Base-by-base conservation (phyloP, 2,113 vertebrate genomes). In the Eulemur macaco region DNA sequence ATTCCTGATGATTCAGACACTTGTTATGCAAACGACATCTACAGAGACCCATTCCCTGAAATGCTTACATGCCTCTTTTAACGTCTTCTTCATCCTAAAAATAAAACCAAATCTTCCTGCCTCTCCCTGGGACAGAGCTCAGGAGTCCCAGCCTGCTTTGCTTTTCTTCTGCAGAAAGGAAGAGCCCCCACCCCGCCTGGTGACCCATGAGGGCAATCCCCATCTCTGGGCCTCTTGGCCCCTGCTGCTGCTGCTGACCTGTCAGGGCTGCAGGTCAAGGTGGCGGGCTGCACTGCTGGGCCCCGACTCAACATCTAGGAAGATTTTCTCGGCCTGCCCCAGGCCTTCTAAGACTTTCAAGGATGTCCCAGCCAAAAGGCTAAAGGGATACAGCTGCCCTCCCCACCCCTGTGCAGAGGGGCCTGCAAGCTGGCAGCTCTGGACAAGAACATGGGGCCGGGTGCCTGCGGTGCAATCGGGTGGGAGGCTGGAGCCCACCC, bases 81-180 rank as follows among this genome's bases (percentile, higher is more conserved):
- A 92, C n/a, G 73, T n/a, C 78, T 80, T 88, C 76, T 77, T 84
- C 54, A 18, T 76, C 74, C 83, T 82, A 85, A 84, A 91, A 82
- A 83, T 88, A 37, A 96, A 78, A 45, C 29, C 25, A n/a, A 11
- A 20, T 47, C 82, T 25, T 69, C 34, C 42, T 68, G 25, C 39
- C 45, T 52, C 39, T 64, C 13, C 50, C 71, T 7, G 18, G 29
- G 74, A 31, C 47, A 12, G 92, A 11, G 39, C 39, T 45, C 77
- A 8, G 45, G 64, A 15, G 31, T 63, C 23, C 54, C 39, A 3
- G 11, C 7, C 34, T 17, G 14, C 15, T 47, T 17, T 85, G 47
- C 11, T 45, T 31, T 83, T 45, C 39, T 25, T 42, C 7, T 27
- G 20, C 58, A 68, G 71, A 45, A 66, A 42, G 42, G 39, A 69